Evolutionary conservation across 2,888 invertebrate species (phyloP), one percentile per base, ranked within the genome.

Genomic region (Eulithis testata): DNA sequence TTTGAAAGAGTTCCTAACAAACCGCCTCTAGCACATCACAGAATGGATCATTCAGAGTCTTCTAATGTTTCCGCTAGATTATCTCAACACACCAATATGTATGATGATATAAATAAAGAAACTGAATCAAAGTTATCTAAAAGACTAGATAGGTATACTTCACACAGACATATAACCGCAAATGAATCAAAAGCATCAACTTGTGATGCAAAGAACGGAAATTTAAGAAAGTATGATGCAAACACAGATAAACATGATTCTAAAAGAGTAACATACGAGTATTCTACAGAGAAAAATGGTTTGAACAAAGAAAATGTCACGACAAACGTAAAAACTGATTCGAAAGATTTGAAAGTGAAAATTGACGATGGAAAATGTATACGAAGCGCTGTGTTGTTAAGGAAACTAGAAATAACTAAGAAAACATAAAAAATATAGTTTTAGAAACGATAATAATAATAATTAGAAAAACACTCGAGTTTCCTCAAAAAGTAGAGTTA

Each of bases 331-430:
- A 52, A 14, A 52, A 27, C 7, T 11, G 50, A 21, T 12, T 14
- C 8, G 14, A 21, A 27, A 7, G 21, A 49, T 27, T 31, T 11
- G 1, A 12, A 59, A 36, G 37, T 8, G 2, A 47, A 14, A 31
- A 21, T 21, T 21, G 60, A 65, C 12, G 52, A 65, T 5, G 57
- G 53, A 3, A 43, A 7, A 12, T n/a, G 64, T 59, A 65, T 65
- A 43, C 66, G 65, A 62, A 73, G 67, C 52, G 61, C 47, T 31
- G 58, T 69, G 11, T 63, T 75, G 21, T 37, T 58, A 11, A 70
- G 53, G 21, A 77, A 75, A 66, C 60, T 78, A 70, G 75, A 76
- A 67, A 0, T 63, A 6, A 37, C 43, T 37, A 57, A 52, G 37
- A 63, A 63, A 2, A 47, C 57, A 52, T 52, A 6, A 47, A 51